Evolutionary conservation across 2,797 vertebrate species (phyloP).

Genomic region (Rhadinocentrus ornatus): DNA sequence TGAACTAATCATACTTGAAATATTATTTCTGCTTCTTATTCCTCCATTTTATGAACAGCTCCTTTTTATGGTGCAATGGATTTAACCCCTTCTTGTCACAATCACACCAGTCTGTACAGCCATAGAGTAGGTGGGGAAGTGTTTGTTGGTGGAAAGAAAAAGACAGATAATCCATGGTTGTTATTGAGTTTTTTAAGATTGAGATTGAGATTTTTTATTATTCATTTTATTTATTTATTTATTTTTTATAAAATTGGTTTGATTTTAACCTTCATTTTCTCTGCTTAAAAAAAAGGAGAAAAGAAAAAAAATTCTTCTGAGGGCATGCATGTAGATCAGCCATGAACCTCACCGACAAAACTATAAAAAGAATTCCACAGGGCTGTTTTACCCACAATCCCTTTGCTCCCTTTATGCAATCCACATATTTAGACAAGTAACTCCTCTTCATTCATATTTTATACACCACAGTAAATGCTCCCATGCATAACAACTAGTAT

Average conservation of each 20-base stretch:
- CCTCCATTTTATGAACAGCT: conserved; percentile 87
- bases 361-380: conserved; percentile 49
- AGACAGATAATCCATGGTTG: conserved; percentile 35
- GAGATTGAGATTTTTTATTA: too few species aligned
- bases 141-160: conserved; percentile 46
- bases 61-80: conserved; percentile 85
- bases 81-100: conserved; percentile 84
- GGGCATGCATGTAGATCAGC: conserved; percentile 29
- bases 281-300: conserved; percentile 13
- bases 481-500: conserved; percentile 42
- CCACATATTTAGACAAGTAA: conserved; percentile 69
- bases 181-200: conserved; percentile 58
- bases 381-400: conserved; percentile 55
- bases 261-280: conserved; percentile 56
- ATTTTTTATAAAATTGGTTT: conserved; percentile 50
- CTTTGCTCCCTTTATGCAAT: conserved; percentile 52
- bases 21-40: conserved; percentile 92
- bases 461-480: conserved; percentile 44
- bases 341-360: conserved; percentile 40
- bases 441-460: conserved; percentile 58
- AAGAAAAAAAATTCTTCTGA: not conserved
- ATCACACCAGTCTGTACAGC: conserved; percentile 57
- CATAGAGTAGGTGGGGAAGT: conserved; percentile 37
- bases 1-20: conserved; percentile 92
- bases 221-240: conserved; percentile 35